phyloP scores from a whole-genome alignment of 2,113 vertebrate species.

The Gavia stellata region DNA sequence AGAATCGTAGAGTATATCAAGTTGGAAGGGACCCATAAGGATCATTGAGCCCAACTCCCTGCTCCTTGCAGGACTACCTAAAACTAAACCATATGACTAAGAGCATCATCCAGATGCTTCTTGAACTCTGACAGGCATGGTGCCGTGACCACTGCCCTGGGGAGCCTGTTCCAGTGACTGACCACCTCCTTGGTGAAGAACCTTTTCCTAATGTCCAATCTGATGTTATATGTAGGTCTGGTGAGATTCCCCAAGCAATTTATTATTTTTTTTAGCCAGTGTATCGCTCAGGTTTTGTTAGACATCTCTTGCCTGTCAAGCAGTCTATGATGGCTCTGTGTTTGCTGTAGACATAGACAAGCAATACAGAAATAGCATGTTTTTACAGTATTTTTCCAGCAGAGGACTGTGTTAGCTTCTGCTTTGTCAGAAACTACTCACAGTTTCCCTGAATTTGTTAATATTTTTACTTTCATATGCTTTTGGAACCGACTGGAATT shows the following conservation, averaged over 20 bases:
- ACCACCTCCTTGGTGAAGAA: neutral
- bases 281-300: neutral
- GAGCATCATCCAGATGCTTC: fast-evolving
- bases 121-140: neutral
- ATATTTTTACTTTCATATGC: neutral
- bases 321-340: neutral
- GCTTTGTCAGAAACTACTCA: neutral
- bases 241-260: neutral
- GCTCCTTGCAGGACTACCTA: neutral
- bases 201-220: neutral
- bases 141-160: fast-evolving
- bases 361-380: neutral
- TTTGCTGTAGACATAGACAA: neutral
- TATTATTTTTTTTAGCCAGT: neutral
- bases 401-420: conserved; percentile 49
- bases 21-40: neutral
- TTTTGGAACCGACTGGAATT: neutral
- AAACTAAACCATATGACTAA: neutral
- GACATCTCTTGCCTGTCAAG: neutral
- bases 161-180: neutral
- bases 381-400: conserved; percentile 30
- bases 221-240: neutral
- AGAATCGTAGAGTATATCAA: neutral
- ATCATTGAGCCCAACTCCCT: neutral
- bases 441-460: neutral